Percentiles rank a stretch among this genome's conserved stretches.
Conservation (phyloP, 1,140 invertebrate genomes). For the Drosophila miranda region DNA sequence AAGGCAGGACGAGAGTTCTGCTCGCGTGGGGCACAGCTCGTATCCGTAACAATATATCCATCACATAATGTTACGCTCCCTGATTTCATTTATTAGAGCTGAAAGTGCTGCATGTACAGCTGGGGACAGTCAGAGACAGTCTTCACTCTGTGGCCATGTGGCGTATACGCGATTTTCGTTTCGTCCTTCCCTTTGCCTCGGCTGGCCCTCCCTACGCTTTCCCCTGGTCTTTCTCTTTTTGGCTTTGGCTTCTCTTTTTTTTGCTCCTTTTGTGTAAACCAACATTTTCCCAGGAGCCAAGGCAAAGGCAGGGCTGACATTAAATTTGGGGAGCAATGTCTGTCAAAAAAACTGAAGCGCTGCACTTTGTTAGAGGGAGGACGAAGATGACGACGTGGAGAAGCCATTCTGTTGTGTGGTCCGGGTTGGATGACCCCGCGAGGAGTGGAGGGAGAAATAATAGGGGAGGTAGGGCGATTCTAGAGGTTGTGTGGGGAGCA, state of each 20-base stretch:
- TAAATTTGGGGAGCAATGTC: constrained; percentile 72
- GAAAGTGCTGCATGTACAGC: constrained; percentile 71
- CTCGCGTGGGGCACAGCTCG: constrained; percentile 32
- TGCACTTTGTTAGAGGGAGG: constrained; percentile 44
- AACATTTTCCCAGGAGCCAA: constrained; percentile 67
- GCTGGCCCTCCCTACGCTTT: not conserved
- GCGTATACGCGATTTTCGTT: constrained; percentile 61
- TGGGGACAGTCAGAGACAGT: constrained; percentile 41
- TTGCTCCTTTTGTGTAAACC: constrained; percentile 26
- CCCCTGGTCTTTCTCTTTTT: constrained; percentile 25
- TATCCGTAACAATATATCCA: constrained; percentile 77
- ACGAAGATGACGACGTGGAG: not conserved
- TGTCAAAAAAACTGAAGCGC: constrained; percentile 63
- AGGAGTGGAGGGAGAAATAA: not conserved
- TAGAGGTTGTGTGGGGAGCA: not conserved
- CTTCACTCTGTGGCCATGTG: constrained; percentile 43
- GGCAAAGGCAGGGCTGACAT: constrained; percentile 62
- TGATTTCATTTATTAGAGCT: constrained; percentile 81
- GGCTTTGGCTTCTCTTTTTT: constrained; percentile 24
- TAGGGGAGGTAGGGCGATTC: not conserved
- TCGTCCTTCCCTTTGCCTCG: constrained; percentile 2
- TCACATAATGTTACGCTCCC: constrained; percentile 79
- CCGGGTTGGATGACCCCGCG: constrained; percentile 55
- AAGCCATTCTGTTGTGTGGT: constrained; percentile 47
- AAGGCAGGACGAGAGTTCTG: not conserved